Evolutionary conservation across 2,888 invertebrate genomes (phyloP).

Genomic region (Caenorhabditis afra): DNA sequence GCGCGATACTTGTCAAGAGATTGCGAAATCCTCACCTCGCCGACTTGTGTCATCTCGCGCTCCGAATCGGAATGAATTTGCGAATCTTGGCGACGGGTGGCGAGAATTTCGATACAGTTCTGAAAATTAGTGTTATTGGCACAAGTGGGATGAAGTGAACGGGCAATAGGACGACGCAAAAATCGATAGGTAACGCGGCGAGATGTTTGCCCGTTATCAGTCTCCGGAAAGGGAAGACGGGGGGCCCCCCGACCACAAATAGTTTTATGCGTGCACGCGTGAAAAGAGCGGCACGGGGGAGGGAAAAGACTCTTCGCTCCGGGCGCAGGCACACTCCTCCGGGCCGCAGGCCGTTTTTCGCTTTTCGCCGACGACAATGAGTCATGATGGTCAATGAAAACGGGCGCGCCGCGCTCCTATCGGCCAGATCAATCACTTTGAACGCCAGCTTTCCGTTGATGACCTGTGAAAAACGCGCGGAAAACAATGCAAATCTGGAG

Average conservation of each 20-base stretch:
- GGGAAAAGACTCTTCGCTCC: background rate
- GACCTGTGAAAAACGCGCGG: constrained; percentile 44
- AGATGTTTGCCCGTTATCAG: constrained; percentile 43
- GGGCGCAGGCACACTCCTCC: background rate
- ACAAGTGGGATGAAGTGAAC: background rate
- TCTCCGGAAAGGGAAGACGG: constrained; percentile 14
- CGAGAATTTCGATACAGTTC: constrained; percentile 31
- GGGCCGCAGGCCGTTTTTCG: constrained; percentile 30
- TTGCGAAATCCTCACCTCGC: constrained; percentile 39
- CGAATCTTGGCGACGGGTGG: background rate
- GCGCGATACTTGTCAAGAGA: background rate
- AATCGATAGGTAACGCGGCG: constrained; percentile 30
- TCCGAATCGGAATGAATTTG: constrained; percentile 13
- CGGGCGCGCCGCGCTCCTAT: constrained; percentile 41
- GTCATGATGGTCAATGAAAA: constrained; percentile 42
- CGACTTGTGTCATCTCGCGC: constrained; percentile 45
- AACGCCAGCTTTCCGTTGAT: constrained; percentile 37
- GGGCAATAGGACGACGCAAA: constrained; percentile 11
- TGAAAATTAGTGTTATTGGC: constrained; percentile 15
- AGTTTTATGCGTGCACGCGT: constrained; percentile 7
- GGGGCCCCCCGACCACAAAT: constrained; percentile 23
- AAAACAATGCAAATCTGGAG: constrained; percentile 29
- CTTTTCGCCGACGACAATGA: constrained; percentile 39
- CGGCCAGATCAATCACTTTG: constrained; percentile 51
- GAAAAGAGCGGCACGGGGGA: constrained; percentile 26